Conservation (phyloP, 2,113 vertebrate species). For the Capreolus pygargus region DNA sequence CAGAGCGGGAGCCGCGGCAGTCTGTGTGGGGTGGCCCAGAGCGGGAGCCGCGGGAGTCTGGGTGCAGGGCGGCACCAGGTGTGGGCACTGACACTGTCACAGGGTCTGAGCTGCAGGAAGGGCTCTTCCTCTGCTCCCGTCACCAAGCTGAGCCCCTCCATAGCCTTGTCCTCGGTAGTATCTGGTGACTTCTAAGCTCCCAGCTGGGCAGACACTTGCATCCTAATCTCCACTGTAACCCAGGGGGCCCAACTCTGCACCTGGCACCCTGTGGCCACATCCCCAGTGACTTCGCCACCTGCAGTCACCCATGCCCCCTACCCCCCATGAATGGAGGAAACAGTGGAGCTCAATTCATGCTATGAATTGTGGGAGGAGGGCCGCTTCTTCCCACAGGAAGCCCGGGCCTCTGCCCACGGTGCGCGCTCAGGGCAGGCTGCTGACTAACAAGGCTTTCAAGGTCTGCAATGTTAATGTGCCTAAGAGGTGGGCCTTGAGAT, state of each 20-base stretch:
- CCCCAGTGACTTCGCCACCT: not conserved
- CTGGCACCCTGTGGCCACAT: not conserved
- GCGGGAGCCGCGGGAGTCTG: no score
- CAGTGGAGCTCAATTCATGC: no score
- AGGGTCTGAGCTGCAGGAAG: not conserved
- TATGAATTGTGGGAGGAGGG: not conserved
- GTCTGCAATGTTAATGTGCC: rapidly evolving
- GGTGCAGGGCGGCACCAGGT: not conserved
- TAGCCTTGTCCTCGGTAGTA: not conserved
- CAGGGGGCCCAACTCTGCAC: not conserved
- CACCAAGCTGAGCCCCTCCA: not conserved
- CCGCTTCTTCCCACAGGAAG: not conserved
- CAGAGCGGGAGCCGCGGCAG: no score
- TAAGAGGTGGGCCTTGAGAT: not conserved
- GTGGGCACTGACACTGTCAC: rapidly evolving
- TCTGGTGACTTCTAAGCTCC: not conserved
- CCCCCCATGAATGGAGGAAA: not conserved
- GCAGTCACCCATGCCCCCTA: not conserved
- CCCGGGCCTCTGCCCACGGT: not conserved
- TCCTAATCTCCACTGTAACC: not conserved
- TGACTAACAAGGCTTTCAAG: not conserved
- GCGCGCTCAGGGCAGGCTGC: not conserved
- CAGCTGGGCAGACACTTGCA: not conserved
- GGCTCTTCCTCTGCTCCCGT: not conserved
- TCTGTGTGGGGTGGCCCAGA: no score